Conservation (phyloP, 1,140 invertebrate species). For the Scaptomyza montana region DNA sequence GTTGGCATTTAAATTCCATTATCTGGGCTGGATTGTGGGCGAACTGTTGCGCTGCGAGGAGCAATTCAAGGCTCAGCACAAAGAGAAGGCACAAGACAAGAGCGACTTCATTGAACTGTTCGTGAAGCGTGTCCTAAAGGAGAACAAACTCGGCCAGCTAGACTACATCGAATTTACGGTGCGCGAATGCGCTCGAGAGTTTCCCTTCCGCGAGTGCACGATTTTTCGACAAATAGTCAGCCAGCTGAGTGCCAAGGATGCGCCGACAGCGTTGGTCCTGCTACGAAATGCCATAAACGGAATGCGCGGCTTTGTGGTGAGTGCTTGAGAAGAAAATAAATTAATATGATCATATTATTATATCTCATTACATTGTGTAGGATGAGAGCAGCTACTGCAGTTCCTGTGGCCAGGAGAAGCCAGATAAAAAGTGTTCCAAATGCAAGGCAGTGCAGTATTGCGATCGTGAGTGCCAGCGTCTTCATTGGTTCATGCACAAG, state of each 20-base stretch:
- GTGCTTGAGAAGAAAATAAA: not conserved
- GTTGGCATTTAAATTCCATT: conserved; percentile 96
- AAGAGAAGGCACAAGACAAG: conserved; percentile 69
- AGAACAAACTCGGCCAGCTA: conserved; percentile 89
- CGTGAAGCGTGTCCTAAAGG: conserved; percentile 90
- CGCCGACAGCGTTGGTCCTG: conserved; percentile 88
- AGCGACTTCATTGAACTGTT: conserved; percentile 90
- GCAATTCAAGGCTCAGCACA: conserved; percentile 85
- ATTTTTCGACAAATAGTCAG: conserved; percentile 93
- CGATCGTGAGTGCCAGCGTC: conserved; percentile 95
- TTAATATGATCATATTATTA: too few relatives aligned
- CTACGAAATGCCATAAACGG: conserved; percentile 95
- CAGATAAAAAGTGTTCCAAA: conserved; percentile 96
- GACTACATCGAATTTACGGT: conserved; percentile 93
- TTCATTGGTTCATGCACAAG: conserved; percentile 99
- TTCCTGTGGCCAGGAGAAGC: conserved; percentile 95
- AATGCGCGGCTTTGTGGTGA: conserved; percentile 88
- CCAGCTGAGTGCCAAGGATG: conserved; percentile 89
- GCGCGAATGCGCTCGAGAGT: conserved; percentile 92
- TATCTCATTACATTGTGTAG: conserved; percentile 22
- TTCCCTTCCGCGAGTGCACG: conserved; percentile 93
- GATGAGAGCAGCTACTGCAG: conserved; percentile 91
- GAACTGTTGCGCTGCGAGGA: conserved; percentile 88
- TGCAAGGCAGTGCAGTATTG: conserved; percentile 98
- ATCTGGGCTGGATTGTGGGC: conserved; percentile 90